These are phyloP conservation scores for Didymodactylos carnosus DNA, from an alignment of 2,888 invertebrate species.

Conservation along the genomic window DNA sequence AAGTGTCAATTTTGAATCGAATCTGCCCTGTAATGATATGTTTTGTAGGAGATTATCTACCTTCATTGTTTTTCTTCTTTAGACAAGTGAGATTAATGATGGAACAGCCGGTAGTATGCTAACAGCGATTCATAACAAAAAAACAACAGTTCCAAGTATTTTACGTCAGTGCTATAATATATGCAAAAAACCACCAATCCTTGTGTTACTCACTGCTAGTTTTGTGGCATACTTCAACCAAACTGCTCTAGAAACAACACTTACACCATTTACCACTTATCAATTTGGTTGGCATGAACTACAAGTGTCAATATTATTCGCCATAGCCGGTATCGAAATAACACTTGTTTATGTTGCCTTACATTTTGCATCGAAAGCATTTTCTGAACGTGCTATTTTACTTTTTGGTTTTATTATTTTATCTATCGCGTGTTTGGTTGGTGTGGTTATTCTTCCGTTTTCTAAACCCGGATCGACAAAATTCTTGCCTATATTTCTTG, in stretches of 20 bases:
- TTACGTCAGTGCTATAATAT: too few species aligned
- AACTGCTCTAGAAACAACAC: slow-evolving; percentile 34
- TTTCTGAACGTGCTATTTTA: slow-evolving; percentile 28
- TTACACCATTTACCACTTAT: slow-evolving; percentile 31
- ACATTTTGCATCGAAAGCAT: slow-evolving; percentile 24
- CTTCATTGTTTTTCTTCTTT: too few species aligned
- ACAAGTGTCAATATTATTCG: slow-evolving; percentile 34
- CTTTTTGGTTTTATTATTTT: slow-evolving; percentile 25
- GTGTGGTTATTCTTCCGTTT: slow-evolving; percentile 22
- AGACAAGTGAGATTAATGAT: too few species aligned
- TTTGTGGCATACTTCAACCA: slow-evolving; percentile 36
- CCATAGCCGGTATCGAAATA: slow-evolving; percentile 31
- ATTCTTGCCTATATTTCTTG: background rate
- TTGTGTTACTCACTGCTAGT: slow-evolving; percentile 29
- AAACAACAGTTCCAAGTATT: too few species aligned
- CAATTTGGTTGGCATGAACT: slow-evolving; percentile 31
- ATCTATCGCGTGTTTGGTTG: slow-evolving; percentile 23
- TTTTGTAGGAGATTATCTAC: too few species aligned
- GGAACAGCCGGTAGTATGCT: too few species aligned
- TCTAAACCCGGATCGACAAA: slow-evolving; percentile 16
- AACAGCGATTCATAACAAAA: too few species aligned
- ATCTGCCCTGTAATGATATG: too few species aligned
- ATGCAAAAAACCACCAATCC: too few species aligned
- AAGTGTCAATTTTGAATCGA: background rate
- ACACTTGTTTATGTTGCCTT: slow-evolving; percentile 28